Percentiles rank a stretch among this genome's conserved stretches.
These are phyloP conservation scores for Diceros bicornis DNA, from an alignment of 2,797 vertebrate genomes.

Conservation along the genomic window DNA sequence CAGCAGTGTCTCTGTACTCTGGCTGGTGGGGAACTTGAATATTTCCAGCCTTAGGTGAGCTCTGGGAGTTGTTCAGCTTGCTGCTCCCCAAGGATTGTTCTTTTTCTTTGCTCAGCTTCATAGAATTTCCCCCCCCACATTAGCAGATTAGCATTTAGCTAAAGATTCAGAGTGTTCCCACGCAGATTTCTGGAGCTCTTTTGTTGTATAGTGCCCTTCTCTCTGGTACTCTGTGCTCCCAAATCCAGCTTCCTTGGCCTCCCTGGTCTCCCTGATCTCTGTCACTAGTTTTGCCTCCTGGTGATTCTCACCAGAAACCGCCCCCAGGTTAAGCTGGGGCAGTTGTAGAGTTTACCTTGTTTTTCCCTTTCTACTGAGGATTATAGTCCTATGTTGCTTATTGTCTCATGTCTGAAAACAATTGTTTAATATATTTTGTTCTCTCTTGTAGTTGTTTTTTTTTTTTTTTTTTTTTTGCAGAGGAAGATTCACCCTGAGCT, in stretches of 20 bases:
- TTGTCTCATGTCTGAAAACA: neutral
- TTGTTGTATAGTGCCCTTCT: neutral
- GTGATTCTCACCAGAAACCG: neutral
- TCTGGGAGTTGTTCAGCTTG: neutral
- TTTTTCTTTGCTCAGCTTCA: neutral
- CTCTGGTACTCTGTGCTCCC: neutral
- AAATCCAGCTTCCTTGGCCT: neutral
- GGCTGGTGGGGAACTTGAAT: neutral
- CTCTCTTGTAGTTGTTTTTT: neutral
- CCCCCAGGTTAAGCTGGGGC: neutral
- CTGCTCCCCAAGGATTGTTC: neutral
- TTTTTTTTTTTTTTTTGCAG: no score
- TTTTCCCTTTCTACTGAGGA: neutral
- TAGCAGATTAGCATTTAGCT: neutral
- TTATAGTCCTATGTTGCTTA: neutral
- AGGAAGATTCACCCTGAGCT: no score
- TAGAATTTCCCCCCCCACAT: neutral
- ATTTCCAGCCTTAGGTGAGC: neutral
- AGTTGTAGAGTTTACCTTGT: neutral
- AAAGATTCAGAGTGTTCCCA: neutral
- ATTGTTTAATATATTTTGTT: neutral
- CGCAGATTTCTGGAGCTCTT: neutral
- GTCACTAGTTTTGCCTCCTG: neutral
- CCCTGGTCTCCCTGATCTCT: neutral
- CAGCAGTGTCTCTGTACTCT: neutral